Conservation (phyloP, 92 coral and sea anemone species). For the Palythoa caribaeorum region DNA sequence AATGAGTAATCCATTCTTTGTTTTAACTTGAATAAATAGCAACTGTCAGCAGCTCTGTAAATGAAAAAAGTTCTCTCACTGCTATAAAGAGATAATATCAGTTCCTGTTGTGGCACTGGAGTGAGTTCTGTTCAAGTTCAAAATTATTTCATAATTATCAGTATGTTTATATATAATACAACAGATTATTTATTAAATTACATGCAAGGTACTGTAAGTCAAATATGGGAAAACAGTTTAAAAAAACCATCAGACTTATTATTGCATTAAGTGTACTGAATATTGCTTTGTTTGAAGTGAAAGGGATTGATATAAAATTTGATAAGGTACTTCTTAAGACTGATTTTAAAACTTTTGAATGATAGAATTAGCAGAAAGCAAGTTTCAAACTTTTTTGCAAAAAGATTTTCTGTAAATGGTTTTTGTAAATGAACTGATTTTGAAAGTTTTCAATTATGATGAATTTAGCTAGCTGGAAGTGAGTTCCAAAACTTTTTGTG, state of each 20-base stretch:
- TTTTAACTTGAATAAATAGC: neutral
- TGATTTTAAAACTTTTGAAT: no score
- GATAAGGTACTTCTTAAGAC: no score
- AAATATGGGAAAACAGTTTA: no score
- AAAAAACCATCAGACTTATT: no score
- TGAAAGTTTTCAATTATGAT: neutral
- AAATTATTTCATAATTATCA: neutral
- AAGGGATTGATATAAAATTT: no score
- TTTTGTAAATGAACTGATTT: neutral
- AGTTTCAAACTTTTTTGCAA: neutral
- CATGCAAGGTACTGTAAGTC: neutral
- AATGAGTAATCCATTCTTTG: neutral
- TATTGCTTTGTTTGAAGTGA: no score
- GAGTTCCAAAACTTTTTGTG: neutral
- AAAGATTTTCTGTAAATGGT: neutral
- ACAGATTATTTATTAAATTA: neutral
- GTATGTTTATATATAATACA: neutral
- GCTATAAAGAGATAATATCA: conserved; percentile 5
- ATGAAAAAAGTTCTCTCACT: neutral
- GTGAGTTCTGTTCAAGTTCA: conserved; percentile 5
- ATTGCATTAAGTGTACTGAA: no score
- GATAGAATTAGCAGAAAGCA: no score
- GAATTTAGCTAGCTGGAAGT: neutral
- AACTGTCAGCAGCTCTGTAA: conserved; percentile 1
- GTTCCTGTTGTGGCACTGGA: neutral